Base-by-base conservation (phyloP, 2,113 vertebrate species). In the Panurus biarmicus region DNA sequence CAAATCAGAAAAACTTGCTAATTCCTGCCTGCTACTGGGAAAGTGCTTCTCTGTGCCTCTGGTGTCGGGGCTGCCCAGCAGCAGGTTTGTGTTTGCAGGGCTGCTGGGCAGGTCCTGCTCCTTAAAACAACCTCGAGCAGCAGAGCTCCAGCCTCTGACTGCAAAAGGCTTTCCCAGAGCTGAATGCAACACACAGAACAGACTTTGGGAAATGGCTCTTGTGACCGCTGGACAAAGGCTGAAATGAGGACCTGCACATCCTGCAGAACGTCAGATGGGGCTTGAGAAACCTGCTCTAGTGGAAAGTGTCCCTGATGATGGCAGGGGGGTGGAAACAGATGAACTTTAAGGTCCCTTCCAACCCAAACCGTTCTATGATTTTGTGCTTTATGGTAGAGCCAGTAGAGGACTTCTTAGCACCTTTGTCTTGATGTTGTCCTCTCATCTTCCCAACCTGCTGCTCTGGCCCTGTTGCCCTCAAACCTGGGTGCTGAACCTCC, bases 181-280 rank as follows among this genome's bases (percentile, higher is more conserved):
- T 57, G 48, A 26, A 24, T 4, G 11, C 1, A 17, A 6, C 1
- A 2, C 11, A 5, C 8, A 12, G 18, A 40, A 29, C 0, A 28
- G 9, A 14, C 6, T 79, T 45, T 5, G 26, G 20, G 26, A n/a
- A 66, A 4, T 9, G 44, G 11, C 25, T 60, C 13, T 16, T 5
- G 24, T 47, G 47, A 9, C 4, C 36, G 25, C 21, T 19, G 61
- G 44, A 22, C 29, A 51, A 53, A 14, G 26, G 20, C 12, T 35
- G 76, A 74, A 42, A 29, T 7, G 23, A 45, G 22, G 20, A 29
- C 29, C 4, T 2, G 5, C 19, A 3, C 6, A 11, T 12, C 29
- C 56, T 13, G 5, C 0, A 28, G n/a, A 47, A 38, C 1, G 14
- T 10, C 35, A 56, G 70, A 21, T 31, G 38, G 21, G 61, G 29